Conservation (phyloP, 1,140 invertebrate genomes). For the Charaxes varanes region DNA sequence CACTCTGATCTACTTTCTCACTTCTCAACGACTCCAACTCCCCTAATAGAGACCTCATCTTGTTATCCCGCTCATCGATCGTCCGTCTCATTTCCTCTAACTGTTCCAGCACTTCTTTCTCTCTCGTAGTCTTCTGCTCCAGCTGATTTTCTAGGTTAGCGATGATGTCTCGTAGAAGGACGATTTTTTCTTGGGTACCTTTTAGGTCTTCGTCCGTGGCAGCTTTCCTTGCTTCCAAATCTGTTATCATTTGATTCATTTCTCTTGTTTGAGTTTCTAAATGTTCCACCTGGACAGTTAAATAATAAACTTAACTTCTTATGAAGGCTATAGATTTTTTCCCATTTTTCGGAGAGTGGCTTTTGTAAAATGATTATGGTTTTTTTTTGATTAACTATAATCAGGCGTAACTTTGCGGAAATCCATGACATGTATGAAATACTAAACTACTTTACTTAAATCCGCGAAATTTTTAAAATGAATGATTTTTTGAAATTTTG, state of each 20-base stretch:
- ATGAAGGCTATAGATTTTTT: too few species aligned
- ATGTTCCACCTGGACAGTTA: slow-evolving; percentile 82
- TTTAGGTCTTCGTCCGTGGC: slow-evolving; percentile 80
- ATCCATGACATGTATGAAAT: too few species aligned
- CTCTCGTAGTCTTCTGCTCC: slow-evolving; percentile 75
- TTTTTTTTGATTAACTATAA: too few species aligned
- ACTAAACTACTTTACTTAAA: too few species aligned
- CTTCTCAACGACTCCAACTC: slow-evolving; percentile 57
- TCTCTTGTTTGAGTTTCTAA: slow-evolving; percentile 81
- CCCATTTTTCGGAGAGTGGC: too few species aligned
- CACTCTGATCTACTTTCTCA: slow-evolving; percentile 41
- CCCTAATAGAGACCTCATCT: slow-evolving; percentile 47
- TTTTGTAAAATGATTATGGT: too few species aligned
- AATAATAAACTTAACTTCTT: too few species aligned
- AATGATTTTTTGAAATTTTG: too few species aligned
- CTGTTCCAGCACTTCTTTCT: slow-evolving; percentile 57
- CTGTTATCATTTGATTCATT: slow-evolving; percentile 76
- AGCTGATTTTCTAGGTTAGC: slow-evolving; percentile 82
- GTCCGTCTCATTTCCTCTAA: slow-evolving; percentile 53
- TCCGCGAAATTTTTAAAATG: too few species aligned
- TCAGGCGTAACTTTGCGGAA: too few species aligned
- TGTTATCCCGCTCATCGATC: slow-evolving; percentile 61
- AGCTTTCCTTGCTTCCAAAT: slow-evolving; percentile 75
- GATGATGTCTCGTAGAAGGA: slow-evolving; percentile 83
- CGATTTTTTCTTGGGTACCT: slow-evolving; percentile 82